Base-by-base conservation (phyloP, 2,888 invertebrate genomes). In the Busseola fusca region DNA sequence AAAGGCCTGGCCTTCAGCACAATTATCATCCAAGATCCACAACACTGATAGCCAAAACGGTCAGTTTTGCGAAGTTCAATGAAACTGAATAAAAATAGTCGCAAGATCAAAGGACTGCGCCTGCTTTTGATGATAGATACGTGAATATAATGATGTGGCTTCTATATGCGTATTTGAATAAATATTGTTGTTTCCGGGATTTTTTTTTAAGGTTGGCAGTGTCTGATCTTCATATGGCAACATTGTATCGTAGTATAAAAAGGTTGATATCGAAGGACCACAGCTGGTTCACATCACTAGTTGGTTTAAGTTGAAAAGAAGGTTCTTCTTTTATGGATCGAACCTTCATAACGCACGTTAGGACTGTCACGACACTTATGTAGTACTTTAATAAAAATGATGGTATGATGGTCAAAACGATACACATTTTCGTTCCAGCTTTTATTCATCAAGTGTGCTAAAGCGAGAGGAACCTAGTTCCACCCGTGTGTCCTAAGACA, bases 41-140 rank as follows among this genome's bases (percentile, higher is more conserved):
- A 80, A 74, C 57, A 80, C 77, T 77, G 75, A 80, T 76, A 76
- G 69, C 75, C 75, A 70, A 79, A 82, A 73, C 54, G 56, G 56
- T 50, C 40, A 79, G 45, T 72, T 83, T 76, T 48, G 77, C 80
- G 40, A 78, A 78, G 77, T 84, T 84, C 79, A 81, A 81, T 80
- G 78, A 37, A 73, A 78, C 82, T 42, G 69, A 48, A 30, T 50
- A 72, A 76, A 84, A 78, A 77, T 77, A 84, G 64, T 54, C 37
- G 54, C 42, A 27, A 80, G 80, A 84, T 84, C 84, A 84, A 84
- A 84, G 68, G 78, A 59, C 27, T 25, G 52, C 40, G 63, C 57
- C 57, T 57, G 64, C 83, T 70, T 81, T 78, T 81, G 81, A 83
- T 76, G 75, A 72, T 75, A 64, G 62, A 62, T 63, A 74, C 45